phyloP scores from a whole-genome alignment of 2,888 invertebrate species.

The Nebria brevicollis region DNA sequence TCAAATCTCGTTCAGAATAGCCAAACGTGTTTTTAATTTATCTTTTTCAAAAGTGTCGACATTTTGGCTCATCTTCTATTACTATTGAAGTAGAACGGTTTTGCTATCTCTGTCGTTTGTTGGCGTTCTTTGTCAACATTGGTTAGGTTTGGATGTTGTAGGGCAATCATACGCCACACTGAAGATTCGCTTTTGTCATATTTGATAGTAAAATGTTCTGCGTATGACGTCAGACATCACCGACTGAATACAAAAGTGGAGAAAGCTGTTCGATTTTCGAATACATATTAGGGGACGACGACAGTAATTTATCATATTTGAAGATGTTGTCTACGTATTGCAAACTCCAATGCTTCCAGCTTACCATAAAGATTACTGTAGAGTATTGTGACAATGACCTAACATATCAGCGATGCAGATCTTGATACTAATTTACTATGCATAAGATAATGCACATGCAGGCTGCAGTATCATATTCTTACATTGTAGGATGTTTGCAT shows the following conservation, averaged over 20 bases:
- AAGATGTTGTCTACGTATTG: not conserved
- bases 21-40: conserved; percentile 43
- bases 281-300: not conserved
- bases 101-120: not conserved
- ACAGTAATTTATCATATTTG: conserved; percentile 14
- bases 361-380: not conserved
- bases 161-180: conserved; percentile 34
- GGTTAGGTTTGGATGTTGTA: not conserved
- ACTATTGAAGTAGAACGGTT: not conserved
- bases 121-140: not conserved
- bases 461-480: not conserved
- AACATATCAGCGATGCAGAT: not conserved
- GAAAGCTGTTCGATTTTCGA: not conserved
- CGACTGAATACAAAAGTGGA: conserved; percentile 11
- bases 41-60: conserved; percentile 31
- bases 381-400: not conserved
- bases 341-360: too few species aligned
- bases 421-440: not conserved
- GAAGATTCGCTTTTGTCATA: conserved; percentile 29
- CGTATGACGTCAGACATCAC: conserved; percentile 32
- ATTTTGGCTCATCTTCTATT: not conserved
- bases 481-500: not conserved
- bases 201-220: conserved; percentile 45
- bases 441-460: not conserved
- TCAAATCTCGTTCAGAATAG: conserved; percentile 41